These are phyloP conservation scores for Chloromyia formosa DNA, from an alignment of 2,888 invertebrate genomes.

Conservation along the genomic window DNA sequence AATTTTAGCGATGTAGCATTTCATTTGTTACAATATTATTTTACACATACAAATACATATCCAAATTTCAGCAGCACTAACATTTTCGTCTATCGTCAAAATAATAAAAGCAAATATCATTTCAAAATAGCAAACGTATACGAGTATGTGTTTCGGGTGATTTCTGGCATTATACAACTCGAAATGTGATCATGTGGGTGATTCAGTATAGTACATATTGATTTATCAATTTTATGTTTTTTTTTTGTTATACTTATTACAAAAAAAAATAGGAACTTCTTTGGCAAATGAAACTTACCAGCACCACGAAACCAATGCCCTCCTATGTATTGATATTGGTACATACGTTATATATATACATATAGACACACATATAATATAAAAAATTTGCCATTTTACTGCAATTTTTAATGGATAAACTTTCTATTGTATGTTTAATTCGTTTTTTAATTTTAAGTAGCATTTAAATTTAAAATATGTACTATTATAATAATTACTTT, in stretches of 20 bases:
- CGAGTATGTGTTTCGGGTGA: constrained; percentile 13
- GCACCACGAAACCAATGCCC: constrained; percentile 54
- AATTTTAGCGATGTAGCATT: too few species aligned
- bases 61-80: too few species aligned
- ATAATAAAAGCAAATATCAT: background rate
- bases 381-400: constrained; percentile 42
- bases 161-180: constrained; percentile 1
- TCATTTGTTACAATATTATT: too few species aligned
- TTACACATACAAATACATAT: too few species aligned
- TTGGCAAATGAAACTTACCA: constrained; percentile 41
- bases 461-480: constrained; percentile 33
- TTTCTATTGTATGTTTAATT: background rate
- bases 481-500: background rate
- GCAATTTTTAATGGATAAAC: constrained; percentile 27
- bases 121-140: background rate
- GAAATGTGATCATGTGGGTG: constrained; percentile 12
- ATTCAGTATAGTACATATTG: background rate
- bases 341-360: constrained; percentile 24
- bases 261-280: too few species aligned
- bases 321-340: constrained; percentile 52
- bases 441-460: constrained; percentile 41
- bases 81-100: too few species aligned
- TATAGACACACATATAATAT: constrained; percentile 32
- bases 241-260: too few species aligned
- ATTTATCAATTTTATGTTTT: too few species aligned